These are phyloP conservation scores for Parasteatoda tepidariorum DNA, from an alignment of 1,140 invertebrate species.

Conservation along the genomic window DNA sequence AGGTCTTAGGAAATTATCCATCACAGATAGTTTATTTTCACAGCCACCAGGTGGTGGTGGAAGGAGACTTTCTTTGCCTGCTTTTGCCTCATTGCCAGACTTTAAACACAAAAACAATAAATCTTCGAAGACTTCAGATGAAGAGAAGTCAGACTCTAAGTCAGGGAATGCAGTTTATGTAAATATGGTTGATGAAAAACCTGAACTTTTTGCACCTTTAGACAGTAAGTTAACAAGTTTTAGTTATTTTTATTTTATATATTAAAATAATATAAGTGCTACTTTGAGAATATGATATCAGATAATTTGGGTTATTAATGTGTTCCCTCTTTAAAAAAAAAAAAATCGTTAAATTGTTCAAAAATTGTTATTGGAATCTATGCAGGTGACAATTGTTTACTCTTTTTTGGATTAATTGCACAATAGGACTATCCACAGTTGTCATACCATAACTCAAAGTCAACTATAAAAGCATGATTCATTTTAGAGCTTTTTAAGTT, in stretches of 20 bases:
- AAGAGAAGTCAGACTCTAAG: not conserved
- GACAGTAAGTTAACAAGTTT: constrained; percentile 52
- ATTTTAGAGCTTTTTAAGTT: too few species aligned
- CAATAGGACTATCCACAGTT: too few species aligned
- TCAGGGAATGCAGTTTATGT: constrained; percentile 39
- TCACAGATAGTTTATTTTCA: constrained; percentile 48
- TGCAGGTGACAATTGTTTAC: too few species aligned
- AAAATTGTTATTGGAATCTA: too few species aligned
- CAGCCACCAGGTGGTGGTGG: not conserved
- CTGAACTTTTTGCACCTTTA: constrained; percentile 48
- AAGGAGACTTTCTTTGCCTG: constrained; percentile 42
- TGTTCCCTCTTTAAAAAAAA: too few species aligned
- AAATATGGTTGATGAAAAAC: constrained; percentile 61
- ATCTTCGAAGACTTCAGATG: not conserved
- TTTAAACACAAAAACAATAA: constrained; percentile 40
- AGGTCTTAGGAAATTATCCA: constrained; percentile 37
- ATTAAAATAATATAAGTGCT: not conserved
- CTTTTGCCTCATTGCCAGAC: constrained; percentile 39
- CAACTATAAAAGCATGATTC: too few species aligned
- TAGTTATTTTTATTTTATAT: not conserved
- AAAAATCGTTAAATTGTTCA: too few species aligned
- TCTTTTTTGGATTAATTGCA: too few species aligned
- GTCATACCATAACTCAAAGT: too few species aligned
- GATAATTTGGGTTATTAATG: too few species aligned
- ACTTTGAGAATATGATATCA: too few species aligned